A percentile compares a stretch with the other conserved stretches of the same genome.
Conservation (phyloP, 2,797 vertebrate species). For the Sardinella longiceps region DNA sequence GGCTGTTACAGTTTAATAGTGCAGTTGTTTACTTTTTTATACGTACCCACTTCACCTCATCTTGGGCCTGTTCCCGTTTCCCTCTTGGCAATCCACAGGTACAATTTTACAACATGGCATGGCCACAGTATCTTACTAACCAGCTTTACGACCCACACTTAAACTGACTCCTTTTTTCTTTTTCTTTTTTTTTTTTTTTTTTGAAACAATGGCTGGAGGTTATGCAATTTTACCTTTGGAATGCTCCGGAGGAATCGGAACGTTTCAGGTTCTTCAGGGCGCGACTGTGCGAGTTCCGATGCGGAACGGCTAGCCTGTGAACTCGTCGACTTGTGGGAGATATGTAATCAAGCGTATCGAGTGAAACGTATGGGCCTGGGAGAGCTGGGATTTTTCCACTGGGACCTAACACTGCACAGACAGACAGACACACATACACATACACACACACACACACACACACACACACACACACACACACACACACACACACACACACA, state of each 20-base stretch:
- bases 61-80: conserved; percentile 62
- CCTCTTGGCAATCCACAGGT: conserved; percentile 59
- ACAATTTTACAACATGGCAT: conserved; percentile 60
- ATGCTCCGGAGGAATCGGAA: conserved; percentile 45
- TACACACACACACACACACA: no score
- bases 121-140: conserved; percentile 61
- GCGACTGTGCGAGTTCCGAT: conserved; percentile 46
- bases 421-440: no score
- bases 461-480: no score
- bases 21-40: conserved; percentile 72
- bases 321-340: conserved; percentile 37
- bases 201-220: conserved; percentile 60
- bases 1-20: conserved; percentile 72
- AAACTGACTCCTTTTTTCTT: conserved; percentile 38
- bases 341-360: conserved; percentile 7
- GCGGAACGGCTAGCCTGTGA: conserved; percentile 45
- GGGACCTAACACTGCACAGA: not conserved
- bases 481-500: no score
- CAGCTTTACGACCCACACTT: conserved; percentile 59
- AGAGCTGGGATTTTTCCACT: conserved; percentile 34
- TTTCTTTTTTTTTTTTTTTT: conserved; percentile 33
- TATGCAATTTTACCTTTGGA: conserved; percentile 59
- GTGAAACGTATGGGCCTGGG: conserved; percentile 34
- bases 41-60: conserved; percentile 61
- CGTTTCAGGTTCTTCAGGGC: conserved; percentile 35